These are phyloP conservation scores for Phymastichus coffea DNA, from an alignment of 1,140 invertebrate species.

Conservation along the genomic window DNA sequence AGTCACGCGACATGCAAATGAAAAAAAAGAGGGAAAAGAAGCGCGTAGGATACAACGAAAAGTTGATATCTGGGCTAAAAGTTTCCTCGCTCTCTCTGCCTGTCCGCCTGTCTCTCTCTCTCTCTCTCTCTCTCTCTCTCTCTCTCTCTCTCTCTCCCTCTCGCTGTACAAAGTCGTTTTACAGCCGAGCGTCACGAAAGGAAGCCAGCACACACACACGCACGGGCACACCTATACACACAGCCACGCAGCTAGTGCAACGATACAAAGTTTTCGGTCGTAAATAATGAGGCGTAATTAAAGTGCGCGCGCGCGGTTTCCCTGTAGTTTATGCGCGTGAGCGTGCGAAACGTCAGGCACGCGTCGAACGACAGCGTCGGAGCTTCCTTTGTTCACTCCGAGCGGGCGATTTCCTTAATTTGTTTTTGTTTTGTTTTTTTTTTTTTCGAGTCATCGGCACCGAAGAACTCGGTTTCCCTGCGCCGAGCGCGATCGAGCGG, in stretches of 20 bases:
- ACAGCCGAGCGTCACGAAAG: conserved; percentile 37
- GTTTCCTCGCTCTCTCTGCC: too few species aligned
- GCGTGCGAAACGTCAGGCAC: too few species aligned
- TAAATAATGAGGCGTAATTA: conserved; percentile 42
- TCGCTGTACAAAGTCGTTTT: conserved; percentile 30
- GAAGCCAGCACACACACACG: conserved; percentile 3
- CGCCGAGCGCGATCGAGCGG: too few species aligned
- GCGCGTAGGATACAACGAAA: not conserved
- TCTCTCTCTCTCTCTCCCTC: conserved; percentile 31
- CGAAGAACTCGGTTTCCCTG: too few species aligned
- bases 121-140: too few species aligned
- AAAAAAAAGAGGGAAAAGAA: not conserved
- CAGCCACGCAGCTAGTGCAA: conserved; percentile 8
- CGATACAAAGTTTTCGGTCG: conserved; percentile 39
- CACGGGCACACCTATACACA: not conserved
- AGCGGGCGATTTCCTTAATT: too few species aligned
- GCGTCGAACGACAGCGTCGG: too few species aligned
- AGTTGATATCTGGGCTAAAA: conserved; percentile 28
- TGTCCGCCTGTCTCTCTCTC: too few species aligned
- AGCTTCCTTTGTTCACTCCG: too few species aligned
- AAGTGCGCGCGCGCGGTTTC: conserved; percentile 16
- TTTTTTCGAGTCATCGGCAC: too few species aligned
- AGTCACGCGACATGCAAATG: conserved; percentile 10
- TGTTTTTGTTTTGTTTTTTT: too few species aligned
- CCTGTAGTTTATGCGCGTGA: too few species aligned